Percentiles rank a stretch among this genome's conserved stretches.
Conservation (phyloP, 1,140 invertebrate species). For the Drosophila watanabei region DNA sequence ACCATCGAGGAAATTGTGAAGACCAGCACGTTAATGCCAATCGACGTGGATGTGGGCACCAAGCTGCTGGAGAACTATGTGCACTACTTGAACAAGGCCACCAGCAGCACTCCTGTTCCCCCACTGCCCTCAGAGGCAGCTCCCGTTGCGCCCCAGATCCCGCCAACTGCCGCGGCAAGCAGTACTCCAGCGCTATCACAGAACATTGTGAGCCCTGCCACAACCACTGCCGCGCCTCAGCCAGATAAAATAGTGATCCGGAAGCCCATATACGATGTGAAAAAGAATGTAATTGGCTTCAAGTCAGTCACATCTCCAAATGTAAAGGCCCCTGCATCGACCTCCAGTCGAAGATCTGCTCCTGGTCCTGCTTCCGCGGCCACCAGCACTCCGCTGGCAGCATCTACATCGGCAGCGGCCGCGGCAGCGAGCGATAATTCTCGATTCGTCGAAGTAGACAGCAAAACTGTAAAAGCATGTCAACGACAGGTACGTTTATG, state of each 20-base stretch:
- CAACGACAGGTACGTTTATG: background rate
- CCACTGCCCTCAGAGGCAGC: background rate
- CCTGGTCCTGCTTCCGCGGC: background rate
- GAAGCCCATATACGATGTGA: slow-evolving; percentile 48
- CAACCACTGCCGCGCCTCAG: background rate
- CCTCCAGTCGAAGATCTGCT: background rate
- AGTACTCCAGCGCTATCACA: background rate
- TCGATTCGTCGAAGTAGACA: background rate
- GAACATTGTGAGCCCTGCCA: background rate
- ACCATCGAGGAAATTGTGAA: slow-evolving; percentile 66
- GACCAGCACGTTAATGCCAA: slow-evolving; percentile 47
- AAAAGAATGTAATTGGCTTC: slow-evolving; percentile 63
- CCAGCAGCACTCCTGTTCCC: background rate
- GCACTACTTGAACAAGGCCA: slow-evolving; percentile 42
- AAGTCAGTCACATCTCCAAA: slow-evolving; percentile 18
- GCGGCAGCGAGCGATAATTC: background rate
- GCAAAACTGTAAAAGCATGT: background rate
- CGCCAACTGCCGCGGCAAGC: background rate
- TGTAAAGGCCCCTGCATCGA: too few relatives aligned
- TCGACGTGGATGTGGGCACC: slow-evolving; percentile 64
- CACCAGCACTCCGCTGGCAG: background rate
- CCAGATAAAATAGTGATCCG: background rate
- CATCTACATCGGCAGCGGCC: slow-evolving; percentile 16
- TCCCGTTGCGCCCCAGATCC: too few relatives aligned
- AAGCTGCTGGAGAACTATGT: slow-evolving; percentile 68